Conservation (phyloP, 1,140 invertebrate species). For the Aphidius ervi region DNA sequence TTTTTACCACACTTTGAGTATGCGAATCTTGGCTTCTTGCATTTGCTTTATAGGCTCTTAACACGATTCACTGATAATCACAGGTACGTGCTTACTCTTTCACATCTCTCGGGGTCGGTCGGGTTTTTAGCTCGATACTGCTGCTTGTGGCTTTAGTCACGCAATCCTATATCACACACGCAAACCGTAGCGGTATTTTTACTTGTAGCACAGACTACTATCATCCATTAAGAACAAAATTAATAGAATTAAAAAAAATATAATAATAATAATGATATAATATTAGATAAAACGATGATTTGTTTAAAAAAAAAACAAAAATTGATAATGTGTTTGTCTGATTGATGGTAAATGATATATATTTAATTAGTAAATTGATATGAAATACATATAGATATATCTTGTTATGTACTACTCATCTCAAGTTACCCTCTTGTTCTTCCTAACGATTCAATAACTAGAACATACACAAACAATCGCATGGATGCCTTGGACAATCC, state of each 20-base stretch:
- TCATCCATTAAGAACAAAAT: not conserved
- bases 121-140: not conserved
- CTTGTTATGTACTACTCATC: slow-evolving; percentile 4
- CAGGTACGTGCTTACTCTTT: slow-evolving; percentile 14
- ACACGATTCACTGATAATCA: slow-evolving; percentile 39
- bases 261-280: no score
- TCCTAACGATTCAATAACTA: slow-evolving; percentile 9
- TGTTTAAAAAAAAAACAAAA: no score
- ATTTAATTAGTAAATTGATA: not conserved
- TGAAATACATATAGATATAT: not conserved
- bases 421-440: slow-evolving; percentile 8
- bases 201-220: no score
- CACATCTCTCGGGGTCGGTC: not conserved
- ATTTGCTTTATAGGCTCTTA: slow-evolving; percentile 30
- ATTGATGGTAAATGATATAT: not conserved
- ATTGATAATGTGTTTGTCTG: not conserved
- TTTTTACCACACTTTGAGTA: not conserved
- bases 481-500: slow-evolving; percentile 1
- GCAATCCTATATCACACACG: slow-evolving; percentile 4
- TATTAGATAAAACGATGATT: no score
- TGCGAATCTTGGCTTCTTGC: not conserved
- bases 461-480: not conserved
- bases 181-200: not conserved
- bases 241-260: no score
- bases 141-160: not conserved